phyloP scores from a whole-genome alignment of 1,140 invertebrate genomes.

The Caenorhabditis inopinata region DNA sequence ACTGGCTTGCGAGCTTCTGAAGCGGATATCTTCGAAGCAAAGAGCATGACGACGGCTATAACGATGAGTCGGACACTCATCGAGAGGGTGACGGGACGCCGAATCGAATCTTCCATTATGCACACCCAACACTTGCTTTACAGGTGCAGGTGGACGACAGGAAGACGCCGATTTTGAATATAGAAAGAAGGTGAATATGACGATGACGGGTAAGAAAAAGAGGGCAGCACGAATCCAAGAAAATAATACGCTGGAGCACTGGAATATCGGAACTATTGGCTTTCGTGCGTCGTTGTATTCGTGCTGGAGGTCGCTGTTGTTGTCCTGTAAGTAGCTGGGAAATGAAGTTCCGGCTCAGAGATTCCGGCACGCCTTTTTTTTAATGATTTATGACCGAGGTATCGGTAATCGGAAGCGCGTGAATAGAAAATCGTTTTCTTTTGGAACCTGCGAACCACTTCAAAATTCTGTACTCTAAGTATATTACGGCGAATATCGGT shows the following conservation, averaged over 20 bases:
- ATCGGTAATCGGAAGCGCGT: background rate
- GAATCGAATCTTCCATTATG: background rate
- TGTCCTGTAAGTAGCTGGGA: background rate
- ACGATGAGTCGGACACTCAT: background rate
- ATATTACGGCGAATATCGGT: too few species aligned
- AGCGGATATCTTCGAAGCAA: background rate
- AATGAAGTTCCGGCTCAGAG: background rate
- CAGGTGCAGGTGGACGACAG: slow-evolving; percentile 9
- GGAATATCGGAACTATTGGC: background rate
- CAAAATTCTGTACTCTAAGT: too few species aligned
- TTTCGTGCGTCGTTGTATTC: background rate
- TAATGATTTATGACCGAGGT: background rate
- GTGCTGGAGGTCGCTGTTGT: background rate
- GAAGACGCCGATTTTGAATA: slow-evolving; percentile 19
- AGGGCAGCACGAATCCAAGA: background rate
- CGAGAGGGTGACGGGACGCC: background rate
- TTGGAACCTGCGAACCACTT: too few species aligned
- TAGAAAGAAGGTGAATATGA: background rate
- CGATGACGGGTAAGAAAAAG: background rate
- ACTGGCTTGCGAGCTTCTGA: background rate
- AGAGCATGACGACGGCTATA: background rate
- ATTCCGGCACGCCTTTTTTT: background rate
- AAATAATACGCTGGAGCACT: background rate
- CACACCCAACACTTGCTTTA: background rate
- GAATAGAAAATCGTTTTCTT: too few species aligned